Percentiles rank a stretch among this genome's conserved stretches.
These are phyloP conservation scores for Malthinus flaveolus DNA, from an alignment of 2,888 invertebrate genomes.

Conservation along the genomic window DNA sequence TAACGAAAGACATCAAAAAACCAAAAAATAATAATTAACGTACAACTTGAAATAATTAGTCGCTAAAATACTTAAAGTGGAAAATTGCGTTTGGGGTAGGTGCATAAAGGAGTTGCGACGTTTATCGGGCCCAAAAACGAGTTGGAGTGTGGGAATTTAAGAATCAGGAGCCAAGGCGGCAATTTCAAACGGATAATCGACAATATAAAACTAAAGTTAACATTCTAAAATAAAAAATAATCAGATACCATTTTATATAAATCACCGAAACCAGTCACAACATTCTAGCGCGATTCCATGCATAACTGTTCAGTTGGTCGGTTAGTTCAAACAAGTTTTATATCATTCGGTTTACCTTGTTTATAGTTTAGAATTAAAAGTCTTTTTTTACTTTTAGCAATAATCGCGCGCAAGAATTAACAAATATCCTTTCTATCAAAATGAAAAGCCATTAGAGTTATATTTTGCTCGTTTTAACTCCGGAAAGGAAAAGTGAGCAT, in stretches of 20 bases:
- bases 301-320: constrained; percentile 29
- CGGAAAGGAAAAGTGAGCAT: no score
- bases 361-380: constrained; percentile 27
- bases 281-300: constrained; percentile 42
- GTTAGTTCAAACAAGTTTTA: constrained; percentile 31
- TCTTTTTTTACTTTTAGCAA: constrained; percentile 20
- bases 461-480: no score
- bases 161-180: constrained; percentile 53
- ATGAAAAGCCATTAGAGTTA: no score
- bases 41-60: no score
- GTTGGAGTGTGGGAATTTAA: constrained; percentile 47
- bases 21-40: no score
- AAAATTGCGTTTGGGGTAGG: constrained; percentile 29
- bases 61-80: background rate
- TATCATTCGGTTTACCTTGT: constrained; percentile 28
- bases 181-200: constrained; percentile 54
- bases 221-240: constrained; percentile 55
- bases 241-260: constrained; percentile 56
- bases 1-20: no score
- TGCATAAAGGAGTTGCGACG: constrained; percentile 37
- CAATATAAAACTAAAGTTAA: constrained; percentile 57
- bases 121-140: constrained; percentile 47
- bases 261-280: constrained; percentile 47
- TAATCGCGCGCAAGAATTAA: background rate
- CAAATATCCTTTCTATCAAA: no score